Evolutionary conservation across 2,888 invertebrate species (phyloP).

Genomic region (Allacma fusca): DNA sequence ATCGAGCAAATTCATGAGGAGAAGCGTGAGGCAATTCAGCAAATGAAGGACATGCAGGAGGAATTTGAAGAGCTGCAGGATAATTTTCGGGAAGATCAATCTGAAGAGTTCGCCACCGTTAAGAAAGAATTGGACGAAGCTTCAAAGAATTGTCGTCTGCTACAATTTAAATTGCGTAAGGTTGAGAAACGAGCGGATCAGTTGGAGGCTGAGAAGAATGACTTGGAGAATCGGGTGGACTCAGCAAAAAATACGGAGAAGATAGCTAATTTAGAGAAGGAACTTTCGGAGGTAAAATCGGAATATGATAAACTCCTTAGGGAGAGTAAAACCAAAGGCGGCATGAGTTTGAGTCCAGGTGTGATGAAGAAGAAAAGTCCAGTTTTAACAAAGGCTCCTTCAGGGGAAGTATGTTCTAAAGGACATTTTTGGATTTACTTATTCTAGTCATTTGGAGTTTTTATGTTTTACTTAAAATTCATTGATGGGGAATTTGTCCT

Average conservation of each 20-base stretch:
- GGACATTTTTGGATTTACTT: not conserved
- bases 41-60: conserved; percentile 89
- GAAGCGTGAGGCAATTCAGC: conserved; percentile 92
- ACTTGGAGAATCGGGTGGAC: conserved; percentile 66
- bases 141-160: conserved; percentile 93
- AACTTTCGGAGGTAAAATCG: conserved; percentile 82
- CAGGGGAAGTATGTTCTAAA: conserved; percentile 55
- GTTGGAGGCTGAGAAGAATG: conserved; percentile 83
- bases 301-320: conserved; percentile 74
- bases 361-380: conserved; percentile 59
- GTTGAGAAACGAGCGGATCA: conserved; percentile 88
- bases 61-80: conserved; percentile 99
- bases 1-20: conserved; percentile 96
- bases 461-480: not conserved
- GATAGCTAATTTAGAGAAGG: conserved; percentile 84
- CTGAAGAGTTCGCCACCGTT: conserved; percentile 91
- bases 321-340: conserved; percentile 78
- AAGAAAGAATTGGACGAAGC: conserved; percentile 96
- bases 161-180: conserved; percentile 97
- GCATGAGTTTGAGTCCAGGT: conserved; percentile 44
- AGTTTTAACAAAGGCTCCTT: conserved; percentile 59
- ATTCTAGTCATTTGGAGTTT: not conserved
- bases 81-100: conserved; percentile 95
- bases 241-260: conserved; percentile 69
- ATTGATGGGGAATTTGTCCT: not conserved